These are phyloP conservation scores for Falco punctatus DNA, from an alignment of 2,113 vertebrate genomes.

Conservation along the genomic window DNA sequence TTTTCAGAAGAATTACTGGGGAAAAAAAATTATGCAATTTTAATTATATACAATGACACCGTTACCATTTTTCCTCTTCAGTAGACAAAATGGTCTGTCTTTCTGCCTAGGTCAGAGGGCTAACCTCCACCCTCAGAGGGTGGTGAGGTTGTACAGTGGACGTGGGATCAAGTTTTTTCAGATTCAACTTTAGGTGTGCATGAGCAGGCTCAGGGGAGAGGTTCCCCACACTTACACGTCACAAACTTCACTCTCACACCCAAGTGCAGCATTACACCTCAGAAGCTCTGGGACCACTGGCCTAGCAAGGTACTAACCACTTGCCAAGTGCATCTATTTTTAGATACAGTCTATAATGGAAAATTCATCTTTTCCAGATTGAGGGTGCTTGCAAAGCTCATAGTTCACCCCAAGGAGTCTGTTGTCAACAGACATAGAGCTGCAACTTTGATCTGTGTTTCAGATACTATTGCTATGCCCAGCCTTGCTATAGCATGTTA, in stretches of 20 bases:
- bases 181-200: rapidly evolving
- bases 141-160: background rate
- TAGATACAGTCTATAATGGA: background rate
- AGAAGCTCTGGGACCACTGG: background rate
- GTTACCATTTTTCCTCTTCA: background rate
- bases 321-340: background rate
- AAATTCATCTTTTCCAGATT: background rate
- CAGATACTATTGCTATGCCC: background rate
- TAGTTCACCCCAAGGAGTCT: background rate
- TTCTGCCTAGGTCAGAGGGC: background rate
- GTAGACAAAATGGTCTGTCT: background rate
- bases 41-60: background rate
- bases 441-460: background rate
- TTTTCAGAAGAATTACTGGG: background rate
- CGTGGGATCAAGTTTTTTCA: background rate
- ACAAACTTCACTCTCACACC: background rate
- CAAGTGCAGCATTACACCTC: background rate
- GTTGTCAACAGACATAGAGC: background rate
- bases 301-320: background rate
- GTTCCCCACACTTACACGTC: background rate
- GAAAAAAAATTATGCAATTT: background rate
- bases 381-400: background rate
- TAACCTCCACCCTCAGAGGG: background rate
- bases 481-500: rapidly evolving
- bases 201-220: background rate